phyloP scores from a whole-genome alignment of 2,113 vertebrate genomes.

The Dasyprocta punctata region DNA sequence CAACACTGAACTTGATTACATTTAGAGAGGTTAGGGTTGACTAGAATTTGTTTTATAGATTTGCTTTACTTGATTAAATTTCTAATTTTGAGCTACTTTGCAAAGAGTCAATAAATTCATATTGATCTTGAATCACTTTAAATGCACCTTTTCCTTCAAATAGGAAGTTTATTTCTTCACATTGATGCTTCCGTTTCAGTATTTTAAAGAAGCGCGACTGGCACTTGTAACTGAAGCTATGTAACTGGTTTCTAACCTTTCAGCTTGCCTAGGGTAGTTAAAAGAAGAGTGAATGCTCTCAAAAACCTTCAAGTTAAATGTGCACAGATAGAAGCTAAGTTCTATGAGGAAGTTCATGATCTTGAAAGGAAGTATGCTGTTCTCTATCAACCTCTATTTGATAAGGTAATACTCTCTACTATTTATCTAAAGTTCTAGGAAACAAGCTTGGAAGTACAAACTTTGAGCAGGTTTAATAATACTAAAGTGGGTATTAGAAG shows the following conservation, averaged over 20 bases:
- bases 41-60: background rate
- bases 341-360: constrained; percentile 99
- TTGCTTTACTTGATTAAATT: constrained; percentile 14
- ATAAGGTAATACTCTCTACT: constrained; percentile 91
- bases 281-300: constrained; percentile 97
- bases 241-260: constrained; percentile 71
- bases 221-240: background rate
- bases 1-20: background rate
- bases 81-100: constrained; percentile 8
- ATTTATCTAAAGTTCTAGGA: constrained; percentile 44
- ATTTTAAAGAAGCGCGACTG: background rate
- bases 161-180: background rate
- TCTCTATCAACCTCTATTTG: constrained; percentile 98
- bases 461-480: background rate
- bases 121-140: constrained; percentile 33
- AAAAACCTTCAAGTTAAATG: constrained; percentile 99
- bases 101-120: background rate
- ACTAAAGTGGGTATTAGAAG: background rate
- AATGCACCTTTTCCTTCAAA: constrained; percentile 8
- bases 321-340: constrained; percentile 98
- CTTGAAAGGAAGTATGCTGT: constrained; percentile 99
- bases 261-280: constrained; percentile 98
- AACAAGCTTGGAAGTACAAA: background rate
- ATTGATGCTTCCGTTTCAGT: constrained; percentile 19
- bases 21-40: background rate